Conservation (phyloP, 2,797 vertebrate species). For the Orientallactaga sibirica region DNA sequence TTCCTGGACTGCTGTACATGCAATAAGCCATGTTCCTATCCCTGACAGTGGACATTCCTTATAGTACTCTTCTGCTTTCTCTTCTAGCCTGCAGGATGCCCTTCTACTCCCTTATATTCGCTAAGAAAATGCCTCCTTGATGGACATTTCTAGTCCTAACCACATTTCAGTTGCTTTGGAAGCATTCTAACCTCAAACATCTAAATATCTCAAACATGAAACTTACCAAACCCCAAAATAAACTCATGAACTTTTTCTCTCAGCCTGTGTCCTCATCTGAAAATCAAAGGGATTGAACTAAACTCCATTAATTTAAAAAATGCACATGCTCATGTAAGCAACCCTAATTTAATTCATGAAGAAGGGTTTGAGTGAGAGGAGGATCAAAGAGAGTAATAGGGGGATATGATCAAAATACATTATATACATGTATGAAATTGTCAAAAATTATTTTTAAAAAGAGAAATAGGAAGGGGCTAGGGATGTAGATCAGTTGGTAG, state of each 20-base stretch:
- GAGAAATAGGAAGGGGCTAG: neutral
- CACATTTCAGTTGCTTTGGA: neutral
- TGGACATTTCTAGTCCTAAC: constrained; percentile 32
- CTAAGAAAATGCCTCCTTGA: constrained; percentile 31
- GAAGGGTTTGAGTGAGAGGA: too few relatives aligned
- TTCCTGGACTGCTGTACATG: neutral
- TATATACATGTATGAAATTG: too few relatives aligned
- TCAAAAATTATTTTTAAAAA: neutral
- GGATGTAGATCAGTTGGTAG: too few relatives aligned
- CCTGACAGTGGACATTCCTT: constrained; percentile 11
- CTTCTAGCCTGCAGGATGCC: neutral
- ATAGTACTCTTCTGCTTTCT: constrained; percentile 43
- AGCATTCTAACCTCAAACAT: constrained; percentile 12
- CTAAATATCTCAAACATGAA: constrained; percentile 49
- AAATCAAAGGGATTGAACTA: constrained; percentile 41
- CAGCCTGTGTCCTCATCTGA: constrained; percentile 34
- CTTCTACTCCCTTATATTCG: constrained; percentile 33
- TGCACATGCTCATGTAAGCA: too few relatives aligned
- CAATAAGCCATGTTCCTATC: constrained; percentile 41
- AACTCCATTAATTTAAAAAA: neutral
- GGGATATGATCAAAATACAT: too few relatives aligned
- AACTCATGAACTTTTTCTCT: constrained; percentile 50
- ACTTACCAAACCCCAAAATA: constrained; percentile 46
- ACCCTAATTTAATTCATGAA: too few relatives aligned
- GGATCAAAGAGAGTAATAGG: too few relatives aligned